phyloP scores from a whole-genome alignment of 1,140 invertebrate species.

The Caenorhabditis remanei region DNA sequence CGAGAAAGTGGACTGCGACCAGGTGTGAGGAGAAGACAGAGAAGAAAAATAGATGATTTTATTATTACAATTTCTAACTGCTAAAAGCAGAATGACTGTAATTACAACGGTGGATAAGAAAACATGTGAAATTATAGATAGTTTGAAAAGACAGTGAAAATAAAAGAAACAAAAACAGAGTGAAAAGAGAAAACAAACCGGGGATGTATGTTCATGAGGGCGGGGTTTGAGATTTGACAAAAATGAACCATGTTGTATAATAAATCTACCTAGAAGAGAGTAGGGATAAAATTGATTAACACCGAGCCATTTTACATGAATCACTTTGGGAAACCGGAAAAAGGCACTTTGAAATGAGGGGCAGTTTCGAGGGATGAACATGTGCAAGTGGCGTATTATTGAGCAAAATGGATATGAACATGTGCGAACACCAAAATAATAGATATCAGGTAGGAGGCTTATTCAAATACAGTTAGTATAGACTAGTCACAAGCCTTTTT shows the following conservation, averaged over 20 bases:
- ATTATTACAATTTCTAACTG: conserved; percentile 15
- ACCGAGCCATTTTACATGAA: conserved; percentile 25
- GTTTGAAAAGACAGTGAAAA: not conserved
- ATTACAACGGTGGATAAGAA: not conserved
- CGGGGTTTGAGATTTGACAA: not conserved
- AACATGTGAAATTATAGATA: not conserved
- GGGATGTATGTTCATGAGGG: not conserved
- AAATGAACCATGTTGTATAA: not conserved
- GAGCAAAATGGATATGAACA: not conserved
- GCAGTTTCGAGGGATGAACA: not conserved
- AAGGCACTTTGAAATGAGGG: not conserved
- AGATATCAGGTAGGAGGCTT: not conserved
- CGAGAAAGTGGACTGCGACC: conserved; percentile 15
- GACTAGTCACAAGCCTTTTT: not conserved
- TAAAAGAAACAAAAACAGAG: not conserved
- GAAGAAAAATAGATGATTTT: not conserved
- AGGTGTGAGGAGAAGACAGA: not conserved
- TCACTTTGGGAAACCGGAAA: conserved; percentile 2
- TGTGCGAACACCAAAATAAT: too few relatives aligned
- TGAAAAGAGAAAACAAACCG: not conserved
- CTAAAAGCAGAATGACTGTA: not conserved
- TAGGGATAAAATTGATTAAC: not conserved
- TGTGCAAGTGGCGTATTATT: not conserved
- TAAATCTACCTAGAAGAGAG: conserved; percentile 19
- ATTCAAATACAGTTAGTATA: not conserved